A percentile compares a stretch with the other conserved stretches of the same genome.
These are phyloP conservation scores for Drosophila antonietae DNA, from an alignment of 2,888 invertebrate genomes.

Conservation along the genomic window DNA sequence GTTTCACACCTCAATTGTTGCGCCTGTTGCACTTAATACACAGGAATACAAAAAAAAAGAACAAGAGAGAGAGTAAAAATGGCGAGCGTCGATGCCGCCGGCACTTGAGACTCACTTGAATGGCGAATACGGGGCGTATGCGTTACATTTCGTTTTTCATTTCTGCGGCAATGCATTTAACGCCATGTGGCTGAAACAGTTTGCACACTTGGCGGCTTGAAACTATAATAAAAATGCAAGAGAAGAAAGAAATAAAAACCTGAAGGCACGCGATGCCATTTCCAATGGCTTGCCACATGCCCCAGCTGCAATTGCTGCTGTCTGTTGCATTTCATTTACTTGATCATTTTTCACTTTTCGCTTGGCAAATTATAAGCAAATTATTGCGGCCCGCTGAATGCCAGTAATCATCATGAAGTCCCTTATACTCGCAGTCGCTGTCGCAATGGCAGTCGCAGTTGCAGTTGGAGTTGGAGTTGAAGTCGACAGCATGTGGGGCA, in stretches of 20 bases:
- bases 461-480: background rate
- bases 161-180: conserved; percentile 50
- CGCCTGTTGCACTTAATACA: conserved; percentile 63
- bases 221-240: conserved; percentile 26
- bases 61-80: background rate
- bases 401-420: conserved; percentile 63
- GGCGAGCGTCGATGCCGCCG: conserved; percentile 12
- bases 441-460: conserved; percentile 7
- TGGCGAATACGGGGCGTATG: conserved; percentile 54
- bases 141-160: conserved; percentile 48
- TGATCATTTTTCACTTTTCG: conserved; percentile 62
- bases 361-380: conserved; percentile 71
- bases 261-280: conserved; percentile 57
- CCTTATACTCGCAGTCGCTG: background rate
- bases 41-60: conserved; percentile 1
- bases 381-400: conserved; percentile 69
- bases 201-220: conserved; percentile 44
- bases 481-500: conserved; percentile 28
- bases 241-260: conserved; percentile 1
- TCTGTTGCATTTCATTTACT: conserved; percentile 72
- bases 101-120: conserved; percentile 74
- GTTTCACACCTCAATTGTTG: conserved; percentile 59
- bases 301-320: conserved; percentile 23
- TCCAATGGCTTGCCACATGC: conserved; percentile 26
- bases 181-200: conserved; percentile 54